These are phyloP conservation scores for Colletes latitarsis DNA, from an alignment of 1,140 invertebrate species.

Conservation along the genomic window DNA sequence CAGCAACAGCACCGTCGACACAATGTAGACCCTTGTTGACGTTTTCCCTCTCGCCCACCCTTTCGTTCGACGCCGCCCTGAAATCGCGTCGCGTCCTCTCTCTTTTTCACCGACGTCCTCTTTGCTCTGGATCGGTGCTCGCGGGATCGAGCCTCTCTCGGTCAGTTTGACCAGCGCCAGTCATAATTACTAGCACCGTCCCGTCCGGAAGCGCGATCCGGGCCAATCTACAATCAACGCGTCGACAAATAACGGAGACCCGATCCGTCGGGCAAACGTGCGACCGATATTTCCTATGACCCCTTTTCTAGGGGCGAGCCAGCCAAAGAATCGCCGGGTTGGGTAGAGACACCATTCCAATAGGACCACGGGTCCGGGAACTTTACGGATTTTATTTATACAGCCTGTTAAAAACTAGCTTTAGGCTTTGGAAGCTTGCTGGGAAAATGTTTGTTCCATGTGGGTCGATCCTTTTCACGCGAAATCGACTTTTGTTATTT, in stretches of 20 bases:
- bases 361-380: too few species aligned
- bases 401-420: too few species aligned
- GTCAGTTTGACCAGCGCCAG: slow-evolving; percentile 30
- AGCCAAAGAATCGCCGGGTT: too few species aligned
- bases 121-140: neutral
- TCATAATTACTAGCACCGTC: slow-evolving; percentile 69
- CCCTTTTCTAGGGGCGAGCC: neutral
- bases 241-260: slow-evolving; percentile 56
- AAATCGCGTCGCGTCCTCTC: slow-evolving; percentile 28
- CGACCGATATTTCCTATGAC: slow-evolving; percentile 1
- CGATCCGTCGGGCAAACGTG: slow-evolving; percentile 34
- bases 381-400: too few species aligned
- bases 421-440: too few species aligned
- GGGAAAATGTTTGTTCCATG: too few species aligned
- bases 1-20: slow-evolving; percentile 26
- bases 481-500: too few species aligned
- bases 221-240: slow-evolving; percentile 72
- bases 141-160: neutral
- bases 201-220: slow-evolving; percentile 61
- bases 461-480: too few species aligned
- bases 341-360: too few species aligned
- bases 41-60: slow-evolving; percentile 25
- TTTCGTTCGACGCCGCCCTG: too few species aligned
- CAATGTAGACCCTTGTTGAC: slow-evolving; percentile 29
- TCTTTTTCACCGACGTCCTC: slow-evolving; percentile 37